These are phyloP conservation scores for Tinamus guttatus DNA, from an alignment of 2,113 vertebrate genomes.

Conservation along the genomic window DNA sequence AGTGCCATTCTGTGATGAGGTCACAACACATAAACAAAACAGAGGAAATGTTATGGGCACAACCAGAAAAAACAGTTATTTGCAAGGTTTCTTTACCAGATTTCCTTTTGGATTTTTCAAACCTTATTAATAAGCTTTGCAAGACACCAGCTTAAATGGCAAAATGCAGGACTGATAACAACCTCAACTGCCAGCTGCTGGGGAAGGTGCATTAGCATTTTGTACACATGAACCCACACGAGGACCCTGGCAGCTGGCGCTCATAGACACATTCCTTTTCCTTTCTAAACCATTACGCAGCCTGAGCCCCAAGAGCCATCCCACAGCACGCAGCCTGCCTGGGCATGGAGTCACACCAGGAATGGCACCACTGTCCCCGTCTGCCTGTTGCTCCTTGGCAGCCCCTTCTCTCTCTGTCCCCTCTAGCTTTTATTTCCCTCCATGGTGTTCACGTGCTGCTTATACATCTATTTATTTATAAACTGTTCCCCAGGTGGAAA, in stretches of 20 bases:
- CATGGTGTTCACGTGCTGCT: background rate
- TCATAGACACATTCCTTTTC: background rate
- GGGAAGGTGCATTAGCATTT: background rate
- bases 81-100: background rate
- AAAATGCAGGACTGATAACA: background rate
- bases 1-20: background rate
- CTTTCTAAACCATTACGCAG: background rate
- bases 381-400: background rate
- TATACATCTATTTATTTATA: slow-evolving; percentile 22
- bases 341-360: background rate
- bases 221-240: background rate
- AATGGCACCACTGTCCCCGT: too few species aligned
- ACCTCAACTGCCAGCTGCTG: background rate
- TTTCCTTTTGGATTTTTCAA: background rate
- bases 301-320: background rate
- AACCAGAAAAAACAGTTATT: accelerated
- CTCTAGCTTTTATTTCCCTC: background rate
- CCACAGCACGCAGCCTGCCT: background rate
- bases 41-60: background rate
- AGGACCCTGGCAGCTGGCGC: background rate
- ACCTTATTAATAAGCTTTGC: background rate
- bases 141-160: background rate
- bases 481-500: slow-evolving; percentile 7
- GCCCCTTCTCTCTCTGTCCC: background rate
- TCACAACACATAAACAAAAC: background rate